Base-by-base conservation (phyloP, 2,113 vertebrate species). In the Eonycteris spelaea region DNA sequence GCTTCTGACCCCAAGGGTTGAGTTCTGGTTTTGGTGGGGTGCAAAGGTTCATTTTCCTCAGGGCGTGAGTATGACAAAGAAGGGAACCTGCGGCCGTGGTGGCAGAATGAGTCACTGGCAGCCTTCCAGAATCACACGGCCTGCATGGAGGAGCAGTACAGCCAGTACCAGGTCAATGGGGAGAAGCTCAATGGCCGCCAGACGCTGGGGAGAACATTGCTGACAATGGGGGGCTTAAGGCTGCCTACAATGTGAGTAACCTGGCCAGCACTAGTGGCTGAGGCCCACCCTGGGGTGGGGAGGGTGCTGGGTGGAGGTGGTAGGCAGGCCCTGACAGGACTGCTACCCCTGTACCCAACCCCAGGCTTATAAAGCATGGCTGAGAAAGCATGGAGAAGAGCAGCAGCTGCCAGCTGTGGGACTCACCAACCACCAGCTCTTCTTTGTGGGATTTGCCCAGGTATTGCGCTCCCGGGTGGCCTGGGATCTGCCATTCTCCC, bases 361-460 rank as follows among this genome's bases (percentile, higher is more conserved):
- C 0, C 97, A 99, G 99, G 99, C 99, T 0, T 99, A 99, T 95
- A 99, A 98, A 75, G 98, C 99, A 0, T 99, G 99, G 99, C 98
- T 99, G 85, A 97, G 98, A 95, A 99, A 95, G 95, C 99, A 99
- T 0, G 99, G 99, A 3, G 99, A 99, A 24, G 99, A 99, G 97
- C 99, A 99, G 95, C 98, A 48, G 82, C 98, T 99, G 73, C 99
- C 99, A 3, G 99, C 99, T 0, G 98, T 99, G 93, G 99, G 98
- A 79, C 99, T 99, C 96, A 99, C 99, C 92, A 99, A 99, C 87
- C 99, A 99, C 94, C 99, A 99, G 98, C 99, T 99, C 79, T 99
- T 99, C 99, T 99, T 99, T 3, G 99, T 99, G 91, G 99, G 99
- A 86, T 99, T 99, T 45, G 99, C 99, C 1, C 99, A 99, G 99